These are phyloP conservation scores for Amazonetta brasiliensis DNA, from an alignment of 2,797 vertebrate species.

Conservation along the genomic window DNA sequence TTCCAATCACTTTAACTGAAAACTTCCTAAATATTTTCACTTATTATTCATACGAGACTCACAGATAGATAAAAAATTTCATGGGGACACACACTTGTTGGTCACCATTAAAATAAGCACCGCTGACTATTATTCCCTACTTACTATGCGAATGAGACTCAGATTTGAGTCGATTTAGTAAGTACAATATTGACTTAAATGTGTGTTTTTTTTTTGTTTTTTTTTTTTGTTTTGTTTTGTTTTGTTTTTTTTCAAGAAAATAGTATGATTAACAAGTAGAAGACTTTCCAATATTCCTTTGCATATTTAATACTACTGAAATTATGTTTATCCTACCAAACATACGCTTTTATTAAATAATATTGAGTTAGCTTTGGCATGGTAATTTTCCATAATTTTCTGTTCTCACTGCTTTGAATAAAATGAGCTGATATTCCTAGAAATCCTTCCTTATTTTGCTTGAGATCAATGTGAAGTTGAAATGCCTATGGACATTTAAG, in stretches of 20 bases:
- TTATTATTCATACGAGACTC: neutral
- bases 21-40: neutral
- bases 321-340: neutral
- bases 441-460: neutral
- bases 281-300: conserved; percentile 8
- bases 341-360: neutral
- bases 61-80: neutral
- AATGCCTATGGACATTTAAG: neutral
- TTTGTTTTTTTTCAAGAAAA: conserved; percentile 1
- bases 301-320: conserved; percentile 1
- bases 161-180: neutral
- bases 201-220: neutral
- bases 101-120: neutral
- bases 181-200: neutral
- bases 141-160: neutral
- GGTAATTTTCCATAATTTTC: conserved; percentile 24
- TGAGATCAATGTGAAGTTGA: neutral
- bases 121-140: neutral
- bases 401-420: neutral
- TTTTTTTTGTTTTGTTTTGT: neutral
- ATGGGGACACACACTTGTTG: neutral
- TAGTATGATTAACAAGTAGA: conserved; percentile 10
- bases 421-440: conserved; percentile 9
- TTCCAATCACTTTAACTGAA: neutral
- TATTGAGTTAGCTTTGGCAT: conserved; percentile 33